Evolutionary conservation across 2,113 vertebrate genomes (phyloP).

Genomic region (Xyliphius kryptos): DNA sequence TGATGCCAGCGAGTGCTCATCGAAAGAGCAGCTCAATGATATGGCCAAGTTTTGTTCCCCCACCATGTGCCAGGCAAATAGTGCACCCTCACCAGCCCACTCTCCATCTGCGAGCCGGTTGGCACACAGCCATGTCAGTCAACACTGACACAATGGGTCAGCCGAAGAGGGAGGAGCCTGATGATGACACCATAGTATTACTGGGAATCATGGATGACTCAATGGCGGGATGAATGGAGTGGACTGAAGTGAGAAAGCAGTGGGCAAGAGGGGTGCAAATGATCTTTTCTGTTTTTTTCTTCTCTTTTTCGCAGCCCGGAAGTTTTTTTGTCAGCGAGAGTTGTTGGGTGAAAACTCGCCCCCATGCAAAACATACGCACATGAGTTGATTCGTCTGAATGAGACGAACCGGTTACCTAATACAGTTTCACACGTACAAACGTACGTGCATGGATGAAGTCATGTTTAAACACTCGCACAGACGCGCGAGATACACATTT

Average conservation of each 20-base stretch:
- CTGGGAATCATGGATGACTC: constrained; percentile 28
- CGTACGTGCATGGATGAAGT: not conserved
- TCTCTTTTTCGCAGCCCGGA: constrained; percentile 27
- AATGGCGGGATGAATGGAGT: constrained; percentile 21
- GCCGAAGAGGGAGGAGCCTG: constrained; percentile 26
- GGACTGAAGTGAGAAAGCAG: constrained; percentile 16
- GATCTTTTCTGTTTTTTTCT: too few relatives aligned
- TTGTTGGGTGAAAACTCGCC: constrained; percentile 17
- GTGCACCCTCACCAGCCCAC: constrained; percentile 37
- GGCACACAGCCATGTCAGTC: constrained; percentile 31
- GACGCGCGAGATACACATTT: not conserved
- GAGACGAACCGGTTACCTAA: not conserved
- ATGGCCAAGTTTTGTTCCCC: constrained; percentile 20
- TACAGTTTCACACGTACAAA: constrained; percentile 11
- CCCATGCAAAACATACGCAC: constrained; percentile 26
- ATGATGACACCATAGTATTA: constrained; percentile 31
- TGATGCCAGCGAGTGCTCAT: constrained; percentile 16
- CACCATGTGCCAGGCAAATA: constrained; percentile 35
- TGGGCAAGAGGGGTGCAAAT: not conserved
- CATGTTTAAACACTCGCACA: constrained; percentile 22
- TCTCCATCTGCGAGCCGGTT: constrained; percentile 38
- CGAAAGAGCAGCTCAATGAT: constrained; percentile 25
- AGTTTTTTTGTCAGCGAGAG: constrained; percentile 35
- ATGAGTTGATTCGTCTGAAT: not conserved
- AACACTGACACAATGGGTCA: constrained; percentile 37